These are phyloP conservation scores for Neotragus pygmaeus DNA, from an alignment of 2,113 vertebrate species.

Conservation along the genomic window DNA sequence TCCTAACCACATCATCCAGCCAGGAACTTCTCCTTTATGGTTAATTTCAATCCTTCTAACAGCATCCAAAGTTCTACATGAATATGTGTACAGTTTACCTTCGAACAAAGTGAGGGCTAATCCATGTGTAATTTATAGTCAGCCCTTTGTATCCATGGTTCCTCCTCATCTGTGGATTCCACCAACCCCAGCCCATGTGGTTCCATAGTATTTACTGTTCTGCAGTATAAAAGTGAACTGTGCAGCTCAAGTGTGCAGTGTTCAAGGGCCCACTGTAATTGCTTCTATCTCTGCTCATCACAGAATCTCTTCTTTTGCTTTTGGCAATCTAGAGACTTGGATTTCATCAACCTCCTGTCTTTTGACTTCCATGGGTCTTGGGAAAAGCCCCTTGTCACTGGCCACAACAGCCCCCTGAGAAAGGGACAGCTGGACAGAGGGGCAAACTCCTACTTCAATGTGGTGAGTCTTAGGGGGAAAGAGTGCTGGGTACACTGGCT, in stretches of 20 bases:
- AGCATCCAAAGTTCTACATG: not conserved
- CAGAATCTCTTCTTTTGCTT: not conserved
- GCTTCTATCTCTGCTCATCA: not conserved
- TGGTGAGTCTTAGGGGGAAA: conserved; percentile 75
- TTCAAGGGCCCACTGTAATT: not conserved
- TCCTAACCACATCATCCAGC: not conserved
- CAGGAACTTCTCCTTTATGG: not conserved
- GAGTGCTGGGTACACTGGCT: not conserved
- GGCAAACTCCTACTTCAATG: conserved; percentile 81
- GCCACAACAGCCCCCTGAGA: conserved; percentile 87
- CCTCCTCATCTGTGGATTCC: not conserved
- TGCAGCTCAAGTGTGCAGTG: not conserved
- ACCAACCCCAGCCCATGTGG: not conserved
- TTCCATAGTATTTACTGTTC: not conserved
- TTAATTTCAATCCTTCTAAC: not conserved
- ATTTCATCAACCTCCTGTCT: conserved; percentile 88
- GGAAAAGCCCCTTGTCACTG: conserved; percentile 78
- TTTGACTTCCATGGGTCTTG: conserved; percentile 88
- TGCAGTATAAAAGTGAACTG: not conserved
- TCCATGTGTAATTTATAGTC: not conserved
- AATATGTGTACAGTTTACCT: not conserved
- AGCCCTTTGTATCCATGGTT: not conserved
- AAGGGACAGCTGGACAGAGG: conserved; percentile 72
- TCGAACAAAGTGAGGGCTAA: not conserved
- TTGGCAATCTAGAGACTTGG: conserved; percentile 74